Base-by-base conservation (phyloP, 2,888 invertebrate species). In the Priocnemis perturbator region DNA sequence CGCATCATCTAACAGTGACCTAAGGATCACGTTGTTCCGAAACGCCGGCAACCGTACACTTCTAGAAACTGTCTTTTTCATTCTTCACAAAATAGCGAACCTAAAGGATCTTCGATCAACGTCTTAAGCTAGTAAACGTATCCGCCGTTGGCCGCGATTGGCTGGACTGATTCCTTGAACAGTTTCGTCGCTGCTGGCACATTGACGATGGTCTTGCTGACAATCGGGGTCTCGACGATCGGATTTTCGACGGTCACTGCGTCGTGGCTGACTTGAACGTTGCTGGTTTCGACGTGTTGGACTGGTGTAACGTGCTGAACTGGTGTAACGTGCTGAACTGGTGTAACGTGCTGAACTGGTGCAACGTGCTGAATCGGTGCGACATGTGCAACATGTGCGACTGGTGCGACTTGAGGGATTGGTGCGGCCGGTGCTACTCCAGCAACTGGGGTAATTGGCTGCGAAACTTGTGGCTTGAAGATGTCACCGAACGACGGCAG, bases 111-210 rank as follows among this genome's bases (percentile, higher is more conserved):
- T 44, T n/a, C 17, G 37, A 57, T 57, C 11, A 53, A 53, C 23
- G 15, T 53, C 19, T 4, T 26, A 20, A 48, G 44, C 73, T 80
- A 85, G 74, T 89, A 89, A 59, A 86, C 64, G 70, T 89, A 89
- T 44, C 86, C 88, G 58, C 88, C 88, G 45, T 87, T 85, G 52
- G 63, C 64, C 26, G 50, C 84, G 19, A 73, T 75, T 0, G 79
- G 74, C 58, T 86, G 85, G 14, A 65, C 73, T 59, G 71, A 67
- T 50, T 79, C 79, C 20, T 76, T 60, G 21, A 60, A 17, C 23
- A 55, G 15, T 45, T 48, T 68, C 56, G 4, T 2, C 45, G 56
- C 9, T 45, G n/a, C 21, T 19, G 15, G 17, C 11, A 60, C n/a
- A 11, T 9, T 37, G 11, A 37, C 11, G 37, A 60, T 53, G 30